Percentiles rank a stretch among this genome's conserved stretches.
Conservation (phyloP, 2,797 vertebrate species). For the Simalia tracyae region DNA sequence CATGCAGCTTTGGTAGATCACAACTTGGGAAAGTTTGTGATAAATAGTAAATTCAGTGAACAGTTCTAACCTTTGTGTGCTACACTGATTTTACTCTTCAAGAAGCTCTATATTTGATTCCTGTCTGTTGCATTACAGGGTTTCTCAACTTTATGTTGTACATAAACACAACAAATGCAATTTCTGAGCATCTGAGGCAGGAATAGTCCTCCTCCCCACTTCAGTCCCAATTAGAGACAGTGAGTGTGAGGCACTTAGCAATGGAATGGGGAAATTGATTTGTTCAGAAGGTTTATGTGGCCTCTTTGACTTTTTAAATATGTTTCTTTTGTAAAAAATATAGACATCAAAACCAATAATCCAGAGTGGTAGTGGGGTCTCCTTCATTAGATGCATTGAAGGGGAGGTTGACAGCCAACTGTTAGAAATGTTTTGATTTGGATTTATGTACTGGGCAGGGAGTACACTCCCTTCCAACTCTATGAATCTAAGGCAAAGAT, state of each 20-base stretch:
- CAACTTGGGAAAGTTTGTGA: background rate
- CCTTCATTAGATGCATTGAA: too few relatives aligned
- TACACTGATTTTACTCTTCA: background rate
- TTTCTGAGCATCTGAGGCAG: background rate
- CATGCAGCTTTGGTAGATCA: background rate
- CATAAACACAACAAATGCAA: background rate
- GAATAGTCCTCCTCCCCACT: background rate
- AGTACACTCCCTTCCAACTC: background rate
- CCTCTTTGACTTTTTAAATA: background rate
- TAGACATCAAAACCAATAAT: too few relatives aligned
- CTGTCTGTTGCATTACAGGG: too few relatives aligned
- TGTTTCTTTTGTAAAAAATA: too few relatives aligned
- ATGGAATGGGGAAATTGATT: background rate
- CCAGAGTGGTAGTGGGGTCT: too few relatives aligned
- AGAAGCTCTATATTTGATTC: background rate
- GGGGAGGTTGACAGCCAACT: too few relatives aligned
- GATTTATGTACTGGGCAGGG: too few relatives aligned
- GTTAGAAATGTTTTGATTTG: too few relatives aligned
- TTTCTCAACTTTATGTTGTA: background rate
- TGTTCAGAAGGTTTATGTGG: background rate
- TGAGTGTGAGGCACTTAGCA: background rate
- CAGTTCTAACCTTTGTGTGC: background rate
- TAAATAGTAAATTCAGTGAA: background rate
- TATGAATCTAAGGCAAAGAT: background rate
- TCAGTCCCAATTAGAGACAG: background rate